These are phyloP conservation scores for Stegostoma tigrinum DNA, from an alignment of 2,113 vertebrate species.

Conservation along the genomic window DNA sequence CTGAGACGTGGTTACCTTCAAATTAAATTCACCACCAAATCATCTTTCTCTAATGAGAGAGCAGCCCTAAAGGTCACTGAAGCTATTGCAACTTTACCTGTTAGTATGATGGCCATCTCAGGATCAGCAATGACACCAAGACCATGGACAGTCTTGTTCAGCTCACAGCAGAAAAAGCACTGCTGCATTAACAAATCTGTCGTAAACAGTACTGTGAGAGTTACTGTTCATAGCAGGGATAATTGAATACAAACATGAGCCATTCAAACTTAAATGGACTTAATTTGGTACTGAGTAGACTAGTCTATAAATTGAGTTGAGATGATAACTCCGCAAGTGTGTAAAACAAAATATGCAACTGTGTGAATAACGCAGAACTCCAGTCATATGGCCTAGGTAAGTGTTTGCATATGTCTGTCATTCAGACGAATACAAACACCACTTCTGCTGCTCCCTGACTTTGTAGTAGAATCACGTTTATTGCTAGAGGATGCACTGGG, in stretches of 20 bases:
- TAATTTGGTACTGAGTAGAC: background rate
- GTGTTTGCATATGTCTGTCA: slow-evolving; percentile 10
- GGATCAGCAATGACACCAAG: background rate
- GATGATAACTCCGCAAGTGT: background rate
- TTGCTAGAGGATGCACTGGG: background rate
- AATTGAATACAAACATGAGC: background rate
- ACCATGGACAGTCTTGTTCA: background rate
- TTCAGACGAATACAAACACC: background rate
- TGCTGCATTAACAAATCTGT: background rate
- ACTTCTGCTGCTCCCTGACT: background rate
- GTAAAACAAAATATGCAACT: background rate
- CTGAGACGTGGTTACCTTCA: too few relatives aligned
- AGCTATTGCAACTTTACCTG: too few relatives aligned
- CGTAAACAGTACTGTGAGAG: background rate
- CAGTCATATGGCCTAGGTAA: background rate
- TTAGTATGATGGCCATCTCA: background rate
- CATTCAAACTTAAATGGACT: background rate
- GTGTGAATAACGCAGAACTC: background rate
- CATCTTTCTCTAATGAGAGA: too few relatives aligned
- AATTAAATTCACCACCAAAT: too few relatives aligned
- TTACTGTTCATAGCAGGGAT: background rate
- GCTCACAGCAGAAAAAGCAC: background rate
- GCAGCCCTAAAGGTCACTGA: too few relatives aligned
- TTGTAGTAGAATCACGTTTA: background rate
- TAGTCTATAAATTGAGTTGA: background rate